phyloP scores from a whole-genome alignment of 2,888 invertebrate species.

The Glaucopsyche alexis region DNA sequence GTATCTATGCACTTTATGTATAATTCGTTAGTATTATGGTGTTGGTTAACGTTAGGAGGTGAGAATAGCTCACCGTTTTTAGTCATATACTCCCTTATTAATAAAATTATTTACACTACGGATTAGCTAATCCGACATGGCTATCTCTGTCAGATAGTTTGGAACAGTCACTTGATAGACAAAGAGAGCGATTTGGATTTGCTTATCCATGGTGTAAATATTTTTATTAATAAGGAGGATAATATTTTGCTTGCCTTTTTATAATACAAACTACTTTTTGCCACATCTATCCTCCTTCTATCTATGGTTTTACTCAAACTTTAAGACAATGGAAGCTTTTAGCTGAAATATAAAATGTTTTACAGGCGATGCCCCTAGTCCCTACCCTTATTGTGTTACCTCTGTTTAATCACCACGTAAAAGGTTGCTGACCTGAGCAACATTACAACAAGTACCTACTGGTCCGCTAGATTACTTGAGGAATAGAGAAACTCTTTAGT shows the following conservation, averaged over 20 bases:
- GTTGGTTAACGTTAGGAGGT: neutral
- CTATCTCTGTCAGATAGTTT: no score
- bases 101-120: no score
- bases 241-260: no score
- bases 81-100: no score
- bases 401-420: neutral
- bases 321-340: conserved; percentile 14
- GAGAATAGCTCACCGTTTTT: no score
- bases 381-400: conserved; percentile 2
- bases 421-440: neutral
- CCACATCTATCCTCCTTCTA: neutral
- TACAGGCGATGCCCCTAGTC: neutral
- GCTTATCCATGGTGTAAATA: no score
- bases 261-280: neutral
- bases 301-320: conserved; percentile 15
- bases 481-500: neutral
- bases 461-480: neutral
- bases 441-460: neutral
- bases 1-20: neutral
- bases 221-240: no score
- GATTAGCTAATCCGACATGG: no score
- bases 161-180: no score
- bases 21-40: neutral
- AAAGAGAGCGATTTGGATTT: no score
- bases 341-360: conserved; percentile 14